Evolutionary conservation across 2,888 invertebrate genomes (phyloP), one percentile per base, ranked within the genome.

Genomic region (Athrips mouffetella): DNA sequence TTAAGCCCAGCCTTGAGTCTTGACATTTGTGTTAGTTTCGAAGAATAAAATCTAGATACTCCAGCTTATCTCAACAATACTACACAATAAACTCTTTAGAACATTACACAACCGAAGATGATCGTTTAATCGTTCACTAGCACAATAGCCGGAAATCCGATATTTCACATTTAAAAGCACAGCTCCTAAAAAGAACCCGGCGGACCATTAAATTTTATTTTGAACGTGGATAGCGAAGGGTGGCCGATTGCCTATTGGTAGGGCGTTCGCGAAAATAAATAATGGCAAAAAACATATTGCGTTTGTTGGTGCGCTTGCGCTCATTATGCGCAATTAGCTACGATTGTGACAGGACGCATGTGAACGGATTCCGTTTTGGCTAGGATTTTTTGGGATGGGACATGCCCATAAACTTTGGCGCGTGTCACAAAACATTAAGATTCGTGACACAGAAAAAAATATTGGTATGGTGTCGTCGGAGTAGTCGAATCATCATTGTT

Each of bases 311-410:
- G 79, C 73, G n/a, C n/a, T n/a, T 70, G 61, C 59, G 64, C 86
- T 87, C 87, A 88, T 88, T 88, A 88, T 86, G 86, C 85, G 86
- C 87, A 88, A 88, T 88, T 87, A 88, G 87, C 77, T 76, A 74
- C 83, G 79, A 87, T 87, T 88, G 88, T 87, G 85, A 82, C 84
- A 80, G 70, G 61, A 70, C 69, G 60, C 65, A 79, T 87, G 85
- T 80, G 87, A 87, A 85, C 83, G 76, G 84, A 80, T 80, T 83
- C 71, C 58, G 62, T 70, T 76, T 60, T 54, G 2, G n/a, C n/a
- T n/a, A n/a, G n/a, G 51, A 67, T 60, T 70, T 68, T 60, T 13
- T 15, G n/a, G 15, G 51, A 59, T 62, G 41, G 21, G 29, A 44
- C 42, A n/a, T 45, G 27, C 16, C 31, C 47, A 46, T 48, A 47